Evolutionary conservation across 64 coral and sea anemone genomes (phyloP), one percentile per base, ranked within the genome.

Genomic region (Pocillopora verrucosa): DNA sequence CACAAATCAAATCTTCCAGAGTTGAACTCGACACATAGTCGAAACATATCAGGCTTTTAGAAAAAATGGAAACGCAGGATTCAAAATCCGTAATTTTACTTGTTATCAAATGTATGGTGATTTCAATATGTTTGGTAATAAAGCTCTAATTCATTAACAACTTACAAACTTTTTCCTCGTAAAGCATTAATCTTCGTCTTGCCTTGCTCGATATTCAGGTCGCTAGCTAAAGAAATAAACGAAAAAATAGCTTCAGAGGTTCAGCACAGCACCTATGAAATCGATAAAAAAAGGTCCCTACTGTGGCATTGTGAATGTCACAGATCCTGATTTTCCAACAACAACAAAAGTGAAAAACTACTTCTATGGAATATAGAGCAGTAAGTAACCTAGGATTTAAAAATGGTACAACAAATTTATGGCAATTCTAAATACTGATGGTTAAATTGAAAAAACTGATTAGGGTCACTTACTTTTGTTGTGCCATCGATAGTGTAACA

Each of bases 11-110:
- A 20, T 92, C 90, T 64, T 92, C 81, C 75, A 92, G 61, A 17
- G 81, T 92, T 25, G 61, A 78, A 35, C 90, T 87, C 3, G 90
- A 92, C 24, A 92, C 90, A 60, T 78, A 92, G 75, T 92, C 75
- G 34, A 87, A 92, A 76, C 84, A 92, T 26, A 92, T 87, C 20
- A 85, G 37, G 65, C 75, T 77, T 51, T 51, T 7, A 7, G 41
- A 51, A 51, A 51, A 45, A 72, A 13, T 63, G 60, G 14, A 22
- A 16, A 51, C 56, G 10, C 70, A n/a, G 2, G 3, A n/a, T 73
- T n/a, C 70, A 73, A n/a, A 73, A 51, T 51, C 41, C 41, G 3
- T 51, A 0, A 51, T 51, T 0, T 51, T 51, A 51, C 41, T 51
- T 51, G 41, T 4, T 4, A 51, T 7, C 41, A 51, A 51, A 51